Evolutionary conservation across 2,888 invertebrate genomes (phyloP).

Genomic region (Yponomeuta plumbellus): DNA sequence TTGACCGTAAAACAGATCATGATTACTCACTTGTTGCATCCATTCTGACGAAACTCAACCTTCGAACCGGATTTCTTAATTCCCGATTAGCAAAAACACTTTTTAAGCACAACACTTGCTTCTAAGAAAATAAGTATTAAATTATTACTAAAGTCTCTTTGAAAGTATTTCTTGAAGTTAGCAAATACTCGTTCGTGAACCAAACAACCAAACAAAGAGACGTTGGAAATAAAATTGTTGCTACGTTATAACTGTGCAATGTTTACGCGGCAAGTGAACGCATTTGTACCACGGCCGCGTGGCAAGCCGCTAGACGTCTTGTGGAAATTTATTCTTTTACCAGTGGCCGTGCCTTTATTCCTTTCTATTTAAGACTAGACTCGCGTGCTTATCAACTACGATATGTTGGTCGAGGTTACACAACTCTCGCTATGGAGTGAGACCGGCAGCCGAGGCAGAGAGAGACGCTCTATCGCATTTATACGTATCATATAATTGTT

Average conservation of each 20-base stretch:
- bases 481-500: conserved; percentile 3
- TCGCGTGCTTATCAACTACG: background rate
- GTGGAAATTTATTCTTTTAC: background rate
- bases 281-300: conserved; percentile 32
- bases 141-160: background rate
- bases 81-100: conserved; percentile 20
- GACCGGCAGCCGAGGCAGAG: background rate
- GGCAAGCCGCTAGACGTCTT: background rate
- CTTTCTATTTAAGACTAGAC: background rate
- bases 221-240: conserved; percentile 17
- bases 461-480: background rate
- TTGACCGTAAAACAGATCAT: background rate
- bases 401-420: conserved; percentile 3
- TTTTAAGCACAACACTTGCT: background rate
- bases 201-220: background rate
- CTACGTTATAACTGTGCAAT: conserved; percentile 46
- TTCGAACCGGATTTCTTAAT: conserved; percentile 49
- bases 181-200: background rate
- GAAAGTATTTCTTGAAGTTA: background rate
- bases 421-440: conserved; percentile 2
- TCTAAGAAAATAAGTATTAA: background rate
- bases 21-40: conserved; percentile 69
- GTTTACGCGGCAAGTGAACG: conserved; percentile 64
- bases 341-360: background rate
- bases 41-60: conserved; percentile 66